Base-by-base conservation (phyloP, 2,797 vertebrate genomes). In the Arctocebus calabarensis region DNA sequence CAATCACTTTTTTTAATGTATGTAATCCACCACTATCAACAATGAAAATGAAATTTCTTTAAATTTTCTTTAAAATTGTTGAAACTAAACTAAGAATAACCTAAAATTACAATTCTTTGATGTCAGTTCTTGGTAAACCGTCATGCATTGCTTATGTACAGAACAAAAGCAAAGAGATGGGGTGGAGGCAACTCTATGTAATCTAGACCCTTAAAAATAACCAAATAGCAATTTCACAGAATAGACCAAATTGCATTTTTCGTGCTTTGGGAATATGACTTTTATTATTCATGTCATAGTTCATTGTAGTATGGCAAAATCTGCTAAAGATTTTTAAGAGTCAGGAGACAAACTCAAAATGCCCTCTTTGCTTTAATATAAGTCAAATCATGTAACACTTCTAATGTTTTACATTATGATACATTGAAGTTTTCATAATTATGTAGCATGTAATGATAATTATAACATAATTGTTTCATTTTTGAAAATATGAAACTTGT, bases 1-100 rank as follows among this genome's bases (percentile, higher is more conserved):
- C 84, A 91, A 23, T 66, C 97, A 78, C 79, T 85, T 96, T 97
- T 94, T 97, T 94, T 94, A 96, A 57, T 77, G 37, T 34, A 25
- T 55, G 7, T 25, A 91, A 45, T 87, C 11, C 37, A 74, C 34
- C 29, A 55, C 45, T 89, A 2, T 84, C 55, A 92, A 91, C 12
- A 75, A 66, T 57, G 75, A 45, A 85, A 66, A 78, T 74, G 27
- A 94, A 59, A 73, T 68, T 37, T 83, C 43, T 61, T 85, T 85
- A 37, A 77, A 7, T 29, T 73, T 84, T 77, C 64, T 89, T 71
- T 90, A 64, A 64, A 78, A 88, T 70, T 77, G 10, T 82, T 75
- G 5, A 94, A 59, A 23, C 55, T 92, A 85, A 84, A 81, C 32
- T 68, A 84, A 89, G 37, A 92, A 14, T 81, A 73, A 62, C 22